Base-by-base conservation (phyloP, 2,113 vertebrate genomes). In the Actenoides hombroni region DNA sequence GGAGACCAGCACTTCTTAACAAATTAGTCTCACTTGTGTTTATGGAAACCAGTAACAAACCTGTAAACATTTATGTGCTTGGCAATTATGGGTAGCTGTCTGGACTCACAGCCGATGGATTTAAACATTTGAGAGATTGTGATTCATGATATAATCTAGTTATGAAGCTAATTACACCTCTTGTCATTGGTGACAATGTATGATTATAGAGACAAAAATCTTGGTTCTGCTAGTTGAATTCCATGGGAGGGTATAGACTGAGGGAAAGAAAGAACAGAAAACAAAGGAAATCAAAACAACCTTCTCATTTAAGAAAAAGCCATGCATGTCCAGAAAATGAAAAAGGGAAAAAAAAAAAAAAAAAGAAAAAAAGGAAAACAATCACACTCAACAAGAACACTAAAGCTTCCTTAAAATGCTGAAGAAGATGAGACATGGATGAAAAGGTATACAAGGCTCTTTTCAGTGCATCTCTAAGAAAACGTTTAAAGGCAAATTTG, bases 101-200 rank as follows among this genome's bases (percentile, higher is more conserved):
- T 89, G 88, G 69, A 96, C 90, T 84, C 61, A 68, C 31, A 88
- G 90, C 48, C 88, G 93, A 46, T 60, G 24, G 40, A 94, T 82
- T 76, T 40, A 96, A 93, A 94, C 65, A 73, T 57, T 59, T 49
- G 53, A 81, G 86, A 95, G 61, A 93, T 0, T 86, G 35, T 21
- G 35, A 89, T 84, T 86, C 83, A 19, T 46, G 31, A 94, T 88
- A 92, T 79, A 92, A 91, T 92, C 80, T 94, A 57, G 64, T 96
- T 95, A 89, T 68, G 83, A 86, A 96, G 53, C 65, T 96, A 93
- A 95, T 94, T 96, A 93, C 78, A 93, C 31, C 61, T 82, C 73
- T 86, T 93, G 80, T 93, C 90, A 24, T 23, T 92, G 88, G 33
- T 84, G 60, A 93, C 76, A 84, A 54, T 53, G 25, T 76, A 86